A percentile compares a stretch with the other conserved stretches of the same genome.
Evolutionary conservation across 1,140 invertebrate species (phyloP).

Genomic region (Argopecten irradians): DNA sequence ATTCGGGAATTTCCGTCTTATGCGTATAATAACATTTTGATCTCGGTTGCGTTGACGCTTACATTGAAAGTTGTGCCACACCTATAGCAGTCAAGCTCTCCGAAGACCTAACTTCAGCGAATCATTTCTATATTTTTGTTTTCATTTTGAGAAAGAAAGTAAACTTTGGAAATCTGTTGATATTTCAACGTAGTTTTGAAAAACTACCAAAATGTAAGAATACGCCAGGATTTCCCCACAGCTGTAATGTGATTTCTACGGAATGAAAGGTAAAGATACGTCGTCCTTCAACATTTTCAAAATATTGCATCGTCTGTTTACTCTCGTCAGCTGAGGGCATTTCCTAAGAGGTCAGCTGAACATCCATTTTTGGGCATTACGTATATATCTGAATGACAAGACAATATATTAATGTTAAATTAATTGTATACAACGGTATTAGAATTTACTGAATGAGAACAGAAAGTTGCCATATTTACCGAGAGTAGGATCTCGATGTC

Average conservation of each 20-base stretch:
- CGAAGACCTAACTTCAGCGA: not conserved
- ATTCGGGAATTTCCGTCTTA: not conserved
- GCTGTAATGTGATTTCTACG: not conserved
- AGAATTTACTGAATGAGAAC: not conserved
- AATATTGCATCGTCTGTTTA: conserved; percentile 11
- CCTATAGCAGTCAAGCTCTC: not conserved
- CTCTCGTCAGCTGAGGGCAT: conserved; percentile 1
- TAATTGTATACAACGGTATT: not conserved
- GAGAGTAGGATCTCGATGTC: not conserved
- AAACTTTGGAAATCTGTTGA: conserved; percentile 18
- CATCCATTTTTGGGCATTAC: conserved; percentile 16
- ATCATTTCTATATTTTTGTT: not conserved
- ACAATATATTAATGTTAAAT: no score
- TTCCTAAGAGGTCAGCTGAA: not conserved
- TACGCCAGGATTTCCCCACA: not conserved
- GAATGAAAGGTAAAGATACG: not conserved
- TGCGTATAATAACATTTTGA: not conserved
- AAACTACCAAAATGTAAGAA: not conserved
- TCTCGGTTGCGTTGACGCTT: not conserved
- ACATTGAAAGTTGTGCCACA: not conserved
- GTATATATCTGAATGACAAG: not conserved
- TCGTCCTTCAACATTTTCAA: not conserved
- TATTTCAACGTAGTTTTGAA: not conserved
- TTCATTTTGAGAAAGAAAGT: conserved; percentile 18
- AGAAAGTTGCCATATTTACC: not conserved